These are phyloP conservation scores for Pollachius pollachius DNA, from an alignment of 2,113 vertebrate genomes.

Conservation along the genomic window DNA sequence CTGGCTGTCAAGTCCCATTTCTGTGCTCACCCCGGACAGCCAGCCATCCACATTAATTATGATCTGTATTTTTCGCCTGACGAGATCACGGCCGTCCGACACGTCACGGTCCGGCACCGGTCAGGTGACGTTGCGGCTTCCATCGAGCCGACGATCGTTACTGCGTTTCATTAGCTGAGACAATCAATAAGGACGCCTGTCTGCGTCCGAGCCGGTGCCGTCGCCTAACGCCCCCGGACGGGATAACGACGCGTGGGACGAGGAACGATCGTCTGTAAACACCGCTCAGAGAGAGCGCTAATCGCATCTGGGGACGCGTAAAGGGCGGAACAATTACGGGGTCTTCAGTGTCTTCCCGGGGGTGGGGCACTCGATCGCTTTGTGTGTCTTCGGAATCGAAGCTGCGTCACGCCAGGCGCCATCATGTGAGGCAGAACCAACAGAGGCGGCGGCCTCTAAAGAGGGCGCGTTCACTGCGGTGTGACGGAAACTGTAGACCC, in stretches of 20 bases:
- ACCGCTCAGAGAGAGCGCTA: conserved; percentile 15
- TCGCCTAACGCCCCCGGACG: conserved; percentile 11
- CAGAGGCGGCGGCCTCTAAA: no score
- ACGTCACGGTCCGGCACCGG: no score
- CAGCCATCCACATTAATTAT: neutral
- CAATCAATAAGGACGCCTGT: conserved; percentile 30
- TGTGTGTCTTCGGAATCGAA: conserved; percentile 31
- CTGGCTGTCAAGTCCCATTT: neutral
- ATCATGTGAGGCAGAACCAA: no score
- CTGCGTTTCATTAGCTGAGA: conserved; percentile 32
- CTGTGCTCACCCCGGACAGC: neutral
- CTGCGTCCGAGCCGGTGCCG: conserved; percentile 12
- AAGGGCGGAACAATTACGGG: conserved; percentile 25
- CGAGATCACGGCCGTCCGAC: no score
- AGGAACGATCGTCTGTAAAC: conserved; percentile 26
- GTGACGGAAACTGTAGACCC: no score
- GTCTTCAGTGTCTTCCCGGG: neutral
- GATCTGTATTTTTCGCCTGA: no score
- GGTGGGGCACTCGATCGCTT: no score
- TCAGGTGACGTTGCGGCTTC: neutral
- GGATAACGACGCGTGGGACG: conserved; percentile 15
- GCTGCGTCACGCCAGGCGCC: no score
- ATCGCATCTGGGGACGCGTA: conserved; percentile 11
- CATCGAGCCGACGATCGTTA: neutral
- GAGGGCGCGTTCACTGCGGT: no score